phyloP scores from a whole-genome alignment of 2,113 vertebrate species.

The Chitala chitala region DNA sequence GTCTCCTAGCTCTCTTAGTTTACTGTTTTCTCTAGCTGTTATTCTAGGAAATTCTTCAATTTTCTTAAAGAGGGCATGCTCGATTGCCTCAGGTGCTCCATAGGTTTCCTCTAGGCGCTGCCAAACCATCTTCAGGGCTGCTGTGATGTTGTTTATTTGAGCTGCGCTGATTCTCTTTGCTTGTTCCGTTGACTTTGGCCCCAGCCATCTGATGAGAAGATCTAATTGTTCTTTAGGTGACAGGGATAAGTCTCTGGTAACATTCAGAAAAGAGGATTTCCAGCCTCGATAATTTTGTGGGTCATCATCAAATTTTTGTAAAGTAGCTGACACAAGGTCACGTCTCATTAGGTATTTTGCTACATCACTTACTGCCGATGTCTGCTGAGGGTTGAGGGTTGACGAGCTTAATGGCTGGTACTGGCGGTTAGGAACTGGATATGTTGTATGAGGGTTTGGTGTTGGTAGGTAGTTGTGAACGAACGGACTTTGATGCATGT shows the following conservation, averaged over 20 bases:
- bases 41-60: constrained; percentile 2
- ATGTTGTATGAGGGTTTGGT: not conserved
- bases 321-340: not conserved
- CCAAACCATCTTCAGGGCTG: not conserved
- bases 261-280: not conserved
- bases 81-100: not conserved
- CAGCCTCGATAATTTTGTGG: not conserved
- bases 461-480: too few species aligned
- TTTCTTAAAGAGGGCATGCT: not conserved
- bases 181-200: not conserved
- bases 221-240: not conserved
- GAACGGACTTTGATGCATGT: too few species aligned
- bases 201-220: not conserved
- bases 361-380: not conserved
- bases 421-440: not conserved
- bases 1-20: not conserved
- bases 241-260: not conserved
- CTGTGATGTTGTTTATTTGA: not conserved
- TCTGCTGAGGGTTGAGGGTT: not conserved
- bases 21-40: not conserved
- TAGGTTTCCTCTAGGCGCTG: not conserved
- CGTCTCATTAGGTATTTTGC: not conserved
- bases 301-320: not conserved
- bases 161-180: not conserved
- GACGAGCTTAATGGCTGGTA: not conserved